These are phyloP conservation scores for Koerneria pararmatus DNA, from an alignment of 2,888 invertebrate species.

Conservation along the genomic window DNA sequence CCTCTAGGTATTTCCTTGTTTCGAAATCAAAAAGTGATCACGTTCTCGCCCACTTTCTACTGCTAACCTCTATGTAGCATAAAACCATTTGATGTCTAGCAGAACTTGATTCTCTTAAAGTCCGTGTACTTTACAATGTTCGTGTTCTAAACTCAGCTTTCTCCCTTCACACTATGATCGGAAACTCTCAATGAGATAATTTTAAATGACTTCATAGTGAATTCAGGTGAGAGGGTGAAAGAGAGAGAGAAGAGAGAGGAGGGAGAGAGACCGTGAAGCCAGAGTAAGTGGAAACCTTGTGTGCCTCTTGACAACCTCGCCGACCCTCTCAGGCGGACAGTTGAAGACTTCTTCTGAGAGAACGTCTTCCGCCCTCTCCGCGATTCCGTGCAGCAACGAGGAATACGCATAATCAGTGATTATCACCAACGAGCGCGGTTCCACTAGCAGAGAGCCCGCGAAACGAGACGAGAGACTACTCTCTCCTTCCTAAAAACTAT, in stretches of 20 bases:
- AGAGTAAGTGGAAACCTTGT: slow-evolving; percentile 23
- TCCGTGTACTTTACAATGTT: too few species aligned
- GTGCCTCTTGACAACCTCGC: slow-evolving; percentile 28
- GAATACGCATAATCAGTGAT: slow-evolving; percentile 76
- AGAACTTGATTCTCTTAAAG: too few species aligned
- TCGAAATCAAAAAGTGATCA: too few species aligned
- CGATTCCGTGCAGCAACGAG: slow-evolving; percentile 67
- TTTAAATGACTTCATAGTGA: not conserved
- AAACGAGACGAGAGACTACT: not conserved
- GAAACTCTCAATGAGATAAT: too few species aligned
- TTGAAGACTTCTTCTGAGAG: slow-evolving; percentile 37
- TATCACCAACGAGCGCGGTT: slow-evolving; percentile 80
- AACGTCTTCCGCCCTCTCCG: slow-evolving; percentile 33
- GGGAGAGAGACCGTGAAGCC: not conserved
- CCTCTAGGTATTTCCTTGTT: too few species aligned
- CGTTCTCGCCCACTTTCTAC: too few species aligned
- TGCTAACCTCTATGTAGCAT: too few species aligned
- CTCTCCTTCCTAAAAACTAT: not conserved
- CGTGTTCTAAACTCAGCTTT: too few species aligned
- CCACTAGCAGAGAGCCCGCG: slow-evolving; percentile 68
- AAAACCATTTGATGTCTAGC: too few species aligned
- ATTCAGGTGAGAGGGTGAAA: not conserved
- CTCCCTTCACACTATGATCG: too few species aligned
- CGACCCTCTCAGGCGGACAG: slow-evolving; percentile 24
- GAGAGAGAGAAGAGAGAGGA: not conserved